These are phyloP conservation scores for Phycodurus eques DNA, from an alignment of 2,113 vertebrate species.

Conservation along the genomic window DNA sequence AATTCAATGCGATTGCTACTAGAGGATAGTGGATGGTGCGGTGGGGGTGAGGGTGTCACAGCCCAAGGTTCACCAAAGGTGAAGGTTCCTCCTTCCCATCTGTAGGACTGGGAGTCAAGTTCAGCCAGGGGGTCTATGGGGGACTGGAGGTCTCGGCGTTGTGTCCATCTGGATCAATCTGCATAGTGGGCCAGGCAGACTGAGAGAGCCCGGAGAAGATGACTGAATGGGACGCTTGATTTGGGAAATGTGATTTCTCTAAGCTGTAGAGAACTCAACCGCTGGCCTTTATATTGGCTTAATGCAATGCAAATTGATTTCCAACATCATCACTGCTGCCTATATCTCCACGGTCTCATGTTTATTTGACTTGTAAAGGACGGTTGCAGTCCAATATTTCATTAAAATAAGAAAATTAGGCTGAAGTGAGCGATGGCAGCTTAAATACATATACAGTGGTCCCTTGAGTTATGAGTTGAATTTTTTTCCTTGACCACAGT, in stretches of 20 bases:
- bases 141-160: constrained; percentile 65
- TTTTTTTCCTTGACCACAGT: neutral
- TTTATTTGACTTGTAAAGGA: constrained; percentile 57
- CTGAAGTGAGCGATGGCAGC: constrained; percentile 28
- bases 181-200: constrained; percentile 68
- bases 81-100: constrained; percentile 66
- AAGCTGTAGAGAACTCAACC: constrained; percentile 48
- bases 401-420: constrained; percentile 28
- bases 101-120: constrained; percentile 76
- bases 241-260: constrained; percentile 69
- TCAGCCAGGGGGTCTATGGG: constrained; percentile 70
- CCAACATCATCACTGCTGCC: constrained; percentile 50
- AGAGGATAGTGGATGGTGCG: constrained; percentile 23
- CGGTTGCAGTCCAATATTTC: constrained; percentile 32
- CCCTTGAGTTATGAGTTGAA: neutral
- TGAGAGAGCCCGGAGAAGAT: constrained; percentile 36
- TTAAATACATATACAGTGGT: neutral
- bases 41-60: constrained; percentile 29
- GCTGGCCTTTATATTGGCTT: constrained; percentile 56
- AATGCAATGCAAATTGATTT: constrained; percentile 71
- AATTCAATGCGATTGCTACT: constrained; percentile 64
- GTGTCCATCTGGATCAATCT: constrained; percentile 76
- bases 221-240: constrained; percentile 51
- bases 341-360: constrained; percentile 49
- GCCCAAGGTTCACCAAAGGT: constrained; percentile 69